Percentiles rank a stretch among this genome's conserved stretches.
phyloP scores from a whole-genome alignment of 2,888 invertebrate species.

The Polietes domitor region DNA sequence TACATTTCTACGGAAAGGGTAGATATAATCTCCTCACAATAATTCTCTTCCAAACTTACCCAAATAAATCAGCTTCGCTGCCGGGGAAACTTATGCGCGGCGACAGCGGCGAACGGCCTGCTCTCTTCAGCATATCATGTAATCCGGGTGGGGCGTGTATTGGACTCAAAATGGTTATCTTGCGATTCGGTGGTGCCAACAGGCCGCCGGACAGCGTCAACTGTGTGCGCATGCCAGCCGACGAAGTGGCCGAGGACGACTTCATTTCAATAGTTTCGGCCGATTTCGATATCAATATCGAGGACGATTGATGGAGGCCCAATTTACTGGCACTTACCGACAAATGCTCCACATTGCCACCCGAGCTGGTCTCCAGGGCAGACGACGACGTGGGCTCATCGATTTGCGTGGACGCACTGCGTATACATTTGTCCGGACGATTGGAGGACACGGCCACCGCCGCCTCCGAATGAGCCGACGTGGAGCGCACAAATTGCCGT shows the following conservation, averaged over 20 bases:
- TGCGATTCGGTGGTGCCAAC: constrained; percentile 81
- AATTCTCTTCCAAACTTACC: constrained; percentile 75
- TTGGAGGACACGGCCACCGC: constrained; percentile 69
- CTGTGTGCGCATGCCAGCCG: constrained; percentile 79
- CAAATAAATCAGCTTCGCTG: constrained; percentile 79
- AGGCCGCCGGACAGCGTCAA: constrained; percentile 79
- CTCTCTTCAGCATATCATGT: constrained; percentile 79
- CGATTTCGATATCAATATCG: constrained; percentile 80
- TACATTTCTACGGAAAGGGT: no score
- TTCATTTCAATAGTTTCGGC: constrained; percentile 81
- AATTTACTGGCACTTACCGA: constrained; percentile 74
- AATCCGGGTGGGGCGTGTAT: constrained; percentile 86
- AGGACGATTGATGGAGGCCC: constrained; percentile 79
- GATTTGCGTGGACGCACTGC: constrained; percentile 80
- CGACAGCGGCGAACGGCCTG: constrained; percentile 79
- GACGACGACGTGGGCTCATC: constrained; percentile 74
- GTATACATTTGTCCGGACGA: constrained; percentile 79
- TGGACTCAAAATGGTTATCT: constrained; percentile 90
- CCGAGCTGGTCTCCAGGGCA: constrained; percentile 57
- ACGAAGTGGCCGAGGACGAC: constrained; percentile 72
- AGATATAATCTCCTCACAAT: no score
- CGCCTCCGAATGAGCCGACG: constrained; percentile 80
- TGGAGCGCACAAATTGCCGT: constrained; percentile 80
- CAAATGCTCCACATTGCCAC: constrained; percentile 60
- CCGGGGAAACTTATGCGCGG: constrained; percentile 80